Evolutionary conservation across 2,888 invertebrate species (phyloP).

Genomic region (Gryllus longicercus): DNA sequence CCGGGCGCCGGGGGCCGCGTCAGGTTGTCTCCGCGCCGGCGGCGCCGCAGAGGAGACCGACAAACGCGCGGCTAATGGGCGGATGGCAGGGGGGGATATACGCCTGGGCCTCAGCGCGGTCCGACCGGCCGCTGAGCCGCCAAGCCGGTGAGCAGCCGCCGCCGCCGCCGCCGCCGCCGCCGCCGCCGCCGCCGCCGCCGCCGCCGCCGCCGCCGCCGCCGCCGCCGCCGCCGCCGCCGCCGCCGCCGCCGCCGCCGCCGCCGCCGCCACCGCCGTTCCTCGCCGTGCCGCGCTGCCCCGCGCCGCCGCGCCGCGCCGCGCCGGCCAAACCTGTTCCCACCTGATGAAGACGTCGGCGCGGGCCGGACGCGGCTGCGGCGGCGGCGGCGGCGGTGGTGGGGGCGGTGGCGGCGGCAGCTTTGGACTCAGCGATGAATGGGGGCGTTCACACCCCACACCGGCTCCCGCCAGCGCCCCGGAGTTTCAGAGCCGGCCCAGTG

Average conservation of each 20-base stretch:
- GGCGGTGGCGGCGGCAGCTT: not conserved
- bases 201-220: not conserved
- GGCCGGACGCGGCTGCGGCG: not conserved
- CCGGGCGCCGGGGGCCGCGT: not conserved
- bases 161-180: not conserved
- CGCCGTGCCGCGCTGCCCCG: not conserved
- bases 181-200: not conserved
- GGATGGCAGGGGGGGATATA: not conserved
- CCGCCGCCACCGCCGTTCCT: not conserved
- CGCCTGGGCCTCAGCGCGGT: not conserved
- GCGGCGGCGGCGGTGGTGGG: not conserved
- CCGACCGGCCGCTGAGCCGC: not conserved
- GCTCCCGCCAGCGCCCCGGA: too few relatives aligned
- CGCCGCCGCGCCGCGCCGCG: too few relatives aligned
- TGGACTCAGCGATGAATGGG: too few relatives aligned
- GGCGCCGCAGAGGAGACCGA: not conserved
- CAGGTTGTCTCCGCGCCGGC: not conserved
- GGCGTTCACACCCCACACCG: too few relatives aligned
- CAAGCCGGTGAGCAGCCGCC: too few relatives aligned
- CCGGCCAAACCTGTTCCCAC: not conserved
- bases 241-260: not conserved
- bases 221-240: not conserved
- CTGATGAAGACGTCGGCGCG: slow-evolving; percentile 8
- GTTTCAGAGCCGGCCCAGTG: too few relatives aligned
- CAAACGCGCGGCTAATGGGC: slow-evolving; percentile 1